Evolutionary conservation across 2,113 vertebrate genomes (phyloP).

Genomic region (Lepisosteus osseus): DNA sequence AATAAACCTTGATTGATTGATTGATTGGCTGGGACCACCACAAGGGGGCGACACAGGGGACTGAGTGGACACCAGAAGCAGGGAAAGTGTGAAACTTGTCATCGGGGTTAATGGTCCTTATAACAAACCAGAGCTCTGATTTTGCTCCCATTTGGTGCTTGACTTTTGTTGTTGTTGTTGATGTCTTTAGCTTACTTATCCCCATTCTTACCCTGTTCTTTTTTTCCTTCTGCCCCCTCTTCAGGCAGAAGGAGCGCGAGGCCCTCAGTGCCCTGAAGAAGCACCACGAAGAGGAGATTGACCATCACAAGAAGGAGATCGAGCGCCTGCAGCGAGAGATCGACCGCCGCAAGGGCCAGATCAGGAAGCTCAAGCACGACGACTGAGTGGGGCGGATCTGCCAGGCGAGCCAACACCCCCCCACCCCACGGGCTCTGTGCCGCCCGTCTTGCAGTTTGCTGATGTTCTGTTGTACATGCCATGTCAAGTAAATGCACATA

Average conservation of each 20-base stretch:
- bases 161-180: too few relatives aligned
- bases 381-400: constrained; percentile 49
- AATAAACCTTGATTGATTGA: too few relatives aligned
- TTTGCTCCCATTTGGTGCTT: too few relatives aligned
- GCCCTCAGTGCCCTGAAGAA: constrained; percentile 72
- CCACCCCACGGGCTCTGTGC: constrained; percentile 6
- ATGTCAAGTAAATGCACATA: neutral
- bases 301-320: constrained; percentile 82
- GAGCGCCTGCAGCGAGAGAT: constrained; percentile 86
- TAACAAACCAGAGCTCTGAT: too few relatives aligned
- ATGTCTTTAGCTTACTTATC: neutral
- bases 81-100: too few relatives aligned
- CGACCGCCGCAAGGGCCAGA: constrained; percentile 80
- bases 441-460: neutral
- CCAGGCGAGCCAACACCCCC: neutral
- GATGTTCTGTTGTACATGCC: neutral
- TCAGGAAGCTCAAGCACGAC: constrained; percentile 72
- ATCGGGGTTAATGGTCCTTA: too few relatives aligned
- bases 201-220: neutral
- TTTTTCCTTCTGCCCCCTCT: constrained; percentile 15
- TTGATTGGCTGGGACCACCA: too few relatives aligned
- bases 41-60: too few relatives aligned
- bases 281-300: constrained; percentile 85
- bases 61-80: too few relatives aligned
- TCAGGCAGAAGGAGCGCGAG: constrained; percentile 79